Percentiles rank a stretch among this genome's conserved stretches.
phyloP scores from a whole-genome alignment of 1,140 invertebrate species.

The Macrobrachium rosenbergii region DNA sequence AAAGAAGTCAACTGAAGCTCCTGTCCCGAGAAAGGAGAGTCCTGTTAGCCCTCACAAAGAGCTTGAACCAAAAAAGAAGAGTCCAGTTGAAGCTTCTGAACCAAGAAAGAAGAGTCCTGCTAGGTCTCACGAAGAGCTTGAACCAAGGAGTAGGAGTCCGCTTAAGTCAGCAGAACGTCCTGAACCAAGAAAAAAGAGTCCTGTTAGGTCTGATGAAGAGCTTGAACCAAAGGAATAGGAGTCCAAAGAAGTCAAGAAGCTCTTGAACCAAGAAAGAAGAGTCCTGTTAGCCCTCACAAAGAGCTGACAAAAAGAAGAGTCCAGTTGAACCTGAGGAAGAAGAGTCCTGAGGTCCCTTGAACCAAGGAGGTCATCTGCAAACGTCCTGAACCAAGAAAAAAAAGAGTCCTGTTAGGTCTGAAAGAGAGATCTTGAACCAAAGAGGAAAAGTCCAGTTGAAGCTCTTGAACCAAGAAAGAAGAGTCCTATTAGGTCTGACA shows the following conservation, averaged over 20 bases:
- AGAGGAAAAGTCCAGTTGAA: background rate
- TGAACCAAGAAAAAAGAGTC: constrained; percentile 15
- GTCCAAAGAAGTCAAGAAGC: background rate
- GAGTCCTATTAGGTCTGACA: no score
- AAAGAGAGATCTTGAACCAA: background rate
- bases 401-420: constrained; percentile 14
- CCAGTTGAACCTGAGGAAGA: background rate
- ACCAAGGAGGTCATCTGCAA: background rate
- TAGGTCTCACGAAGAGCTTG: constrained; percentile 18
- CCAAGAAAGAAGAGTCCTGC: constrained; percentile 30
- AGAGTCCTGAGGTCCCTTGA: no score
- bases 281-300: background rate
- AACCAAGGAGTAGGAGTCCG: background rate
- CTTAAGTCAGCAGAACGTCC: background rate
- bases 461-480: background rate
- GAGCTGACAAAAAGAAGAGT: no score
- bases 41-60: background rate
- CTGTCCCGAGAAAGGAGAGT: background rate
- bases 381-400: background rate
- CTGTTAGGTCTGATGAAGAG: constrained; percentile 11
- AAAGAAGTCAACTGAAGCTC: background rate
- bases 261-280: background rate
- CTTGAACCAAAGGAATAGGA: background rate
- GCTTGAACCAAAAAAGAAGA: background rate
- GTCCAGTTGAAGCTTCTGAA: constrained; percentile 6